Conservation (phyloP, 2,797 vertebrate genomes). For the Onychomys arenicola region DNA sequence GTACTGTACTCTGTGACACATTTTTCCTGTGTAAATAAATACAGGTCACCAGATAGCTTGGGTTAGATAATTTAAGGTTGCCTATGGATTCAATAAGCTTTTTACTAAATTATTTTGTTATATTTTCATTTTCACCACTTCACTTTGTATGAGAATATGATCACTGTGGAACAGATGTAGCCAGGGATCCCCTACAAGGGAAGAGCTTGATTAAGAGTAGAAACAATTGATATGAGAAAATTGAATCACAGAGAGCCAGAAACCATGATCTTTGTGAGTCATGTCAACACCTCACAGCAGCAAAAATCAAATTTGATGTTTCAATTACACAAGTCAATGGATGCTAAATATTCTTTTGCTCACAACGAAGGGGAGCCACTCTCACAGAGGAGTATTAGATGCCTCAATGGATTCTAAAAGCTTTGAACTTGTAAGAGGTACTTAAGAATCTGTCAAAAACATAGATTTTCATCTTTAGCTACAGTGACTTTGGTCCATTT, state of each 20-base stretch:
- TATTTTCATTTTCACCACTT: not conserved
- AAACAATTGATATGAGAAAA: not conserved
- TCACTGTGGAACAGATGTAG: not conserved
- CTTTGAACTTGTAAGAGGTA: not conserved
- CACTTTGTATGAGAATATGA: not conserved
- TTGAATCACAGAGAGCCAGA: not conserved
- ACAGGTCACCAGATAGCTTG: not conserved
- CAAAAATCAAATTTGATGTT: not conserved
- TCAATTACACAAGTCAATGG: not conserved
- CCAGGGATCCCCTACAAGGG: not conserved
- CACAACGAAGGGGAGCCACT: not conserved
- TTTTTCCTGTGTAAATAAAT: not conserved
- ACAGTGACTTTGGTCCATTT: not conserved
- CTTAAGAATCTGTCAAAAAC: not conserved
- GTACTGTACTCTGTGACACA: not conserved
- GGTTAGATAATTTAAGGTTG: not conserved
- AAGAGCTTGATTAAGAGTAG: not conserved
- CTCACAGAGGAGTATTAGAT: not conserved
- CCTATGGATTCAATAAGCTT: not conserved
- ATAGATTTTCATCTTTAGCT: not conserved
- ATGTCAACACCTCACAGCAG: not conserved
- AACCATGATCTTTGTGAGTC: not conserved
- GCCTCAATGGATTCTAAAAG: not conserved
- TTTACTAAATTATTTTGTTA: not conserved
- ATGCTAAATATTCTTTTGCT: not conserved